phyloP scores from a whole-genome alignment of 2,797 vertebrate species.

The Petrocephalus schoutedeni region DNA sequence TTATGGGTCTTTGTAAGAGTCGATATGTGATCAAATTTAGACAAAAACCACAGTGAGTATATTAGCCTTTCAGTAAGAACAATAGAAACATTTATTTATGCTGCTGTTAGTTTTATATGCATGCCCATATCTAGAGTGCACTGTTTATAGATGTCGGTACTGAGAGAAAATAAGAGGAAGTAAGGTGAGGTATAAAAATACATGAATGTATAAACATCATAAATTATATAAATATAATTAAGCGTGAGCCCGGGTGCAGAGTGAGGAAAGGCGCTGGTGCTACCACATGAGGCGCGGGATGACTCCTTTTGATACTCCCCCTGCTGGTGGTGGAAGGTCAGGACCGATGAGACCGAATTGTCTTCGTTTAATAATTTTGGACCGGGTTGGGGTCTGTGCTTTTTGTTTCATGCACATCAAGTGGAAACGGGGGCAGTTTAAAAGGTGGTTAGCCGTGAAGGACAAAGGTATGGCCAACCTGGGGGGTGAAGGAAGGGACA shows the following conservation, averaged over 20 bases:
- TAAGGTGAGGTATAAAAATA: neutral
- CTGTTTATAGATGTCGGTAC: neutral
- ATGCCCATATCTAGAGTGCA: neutral
- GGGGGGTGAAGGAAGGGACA: neutral
- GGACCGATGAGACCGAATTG: neutral
- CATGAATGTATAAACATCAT: neutral
- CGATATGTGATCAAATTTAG: neutral
- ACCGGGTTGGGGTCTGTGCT: neutral
- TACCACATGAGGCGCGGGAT: neutral
- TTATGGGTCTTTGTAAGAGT: neutral
- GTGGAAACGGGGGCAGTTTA: neutral
- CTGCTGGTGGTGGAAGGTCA: neutral
- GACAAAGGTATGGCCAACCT: neutral
- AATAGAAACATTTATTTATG: constrained; percentile 8
- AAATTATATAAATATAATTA: neutral
- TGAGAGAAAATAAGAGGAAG: neutral
- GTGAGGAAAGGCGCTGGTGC: neutral
- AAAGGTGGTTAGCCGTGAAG: neutral
- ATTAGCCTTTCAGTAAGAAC: constrained; percentile 8
- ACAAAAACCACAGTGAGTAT: constrained; percentile 4
- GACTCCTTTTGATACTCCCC: neutral
- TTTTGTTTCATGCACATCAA: neutral
- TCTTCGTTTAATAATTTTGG: neutral
- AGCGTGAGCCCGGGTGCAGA: neutral
- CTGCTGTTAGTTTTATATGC: neutral